A percentile compares a stretch with the other conserved stretches of the same genome.
These are phyloP conservation scores for Penelope pileata DNA, from an alignment of 2,113 vertebrate species.

Conservation along the genomic window DNA sequence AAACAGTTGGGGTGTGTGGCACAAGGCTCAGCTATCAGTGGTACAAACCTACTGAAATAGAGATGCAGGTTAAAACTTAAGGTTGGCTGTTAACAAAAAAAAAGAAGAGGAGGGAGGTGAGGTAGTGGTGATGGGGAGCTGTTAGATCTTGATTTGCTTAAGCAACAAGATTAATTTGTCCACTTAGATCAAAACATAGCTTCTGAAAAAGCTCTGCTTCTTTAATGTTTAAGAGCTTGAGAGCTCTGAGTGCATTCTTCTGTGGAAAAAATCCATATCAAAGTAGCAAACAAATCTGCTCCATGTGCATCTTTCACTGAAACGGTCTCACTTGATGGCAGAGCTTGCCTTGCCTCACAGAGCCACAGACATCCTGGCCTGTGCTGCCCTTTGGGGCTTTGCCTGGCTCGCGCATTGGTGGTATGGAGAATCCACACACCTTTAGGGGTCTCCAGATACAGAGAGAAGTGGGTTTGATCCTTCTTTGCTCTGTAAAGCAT, in stretches of 20 bases:
- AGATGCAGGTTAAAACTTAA: neutral
- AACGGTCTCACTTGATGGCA: neutral
- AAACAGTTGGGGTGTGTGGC: neutral
- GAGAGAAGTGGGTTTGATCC: neutral
- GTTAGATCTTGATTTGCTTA: neutral
- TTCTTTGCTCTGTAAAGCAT: neutral
- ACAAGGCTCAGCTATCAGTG: neutral
- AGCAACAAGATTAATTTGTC: neutral
- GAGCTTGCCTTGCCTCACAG: neutral
- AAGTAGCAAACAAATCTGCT: slow-evolving; percentile 13
- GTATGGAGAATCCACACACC: neutral
- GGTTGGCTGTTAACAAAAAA: neutral
- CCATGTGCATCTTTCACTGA: neutral
- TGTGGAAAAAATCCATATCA: neutral
- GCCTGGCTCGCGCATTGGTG: neutral
- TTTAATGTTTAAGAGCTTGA: slow-evolving; percentile 1
- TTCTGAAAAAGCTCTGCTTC: neutral
- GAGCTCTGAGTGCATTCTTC: neutral
- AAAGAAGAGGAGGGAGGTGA: rapidly evolving
- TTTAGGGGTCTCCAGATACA: rapidly evolving
- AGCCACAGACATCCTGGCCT: neutral
- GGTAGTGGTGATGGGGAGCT: neutral
- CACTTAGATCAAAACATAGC: neutral
- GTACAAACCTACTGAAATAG: neutral
- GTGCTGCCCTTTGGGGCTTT: neutral